phyloP scores from a whole-genome alignment of 2,888 invertebrate species.

The Eristalis pertinax region DNA sequence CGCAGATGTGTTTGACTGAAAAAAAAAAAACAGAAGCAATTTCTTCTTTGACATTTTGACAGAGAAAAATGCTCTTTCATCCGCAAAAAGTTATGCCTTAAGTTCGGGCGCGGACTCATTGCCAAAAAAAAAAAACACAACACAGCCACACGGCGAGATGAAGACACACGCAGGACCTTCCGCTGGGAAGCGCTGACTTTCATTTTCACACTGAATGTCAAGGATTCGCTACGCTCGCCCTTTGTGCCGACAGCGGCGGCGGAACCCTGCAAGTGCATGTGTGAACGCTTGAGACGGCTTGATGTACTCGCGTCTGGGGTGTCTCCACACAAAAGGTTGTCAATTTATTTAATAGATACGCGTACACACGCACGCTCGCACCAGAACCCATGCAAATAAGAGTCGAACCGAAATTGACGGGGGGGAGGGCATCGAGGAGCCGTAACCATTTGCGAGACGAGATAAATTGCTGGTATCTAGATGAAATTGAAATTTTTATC shows the following conservation, averaged over 20 bases:
- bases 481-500: slow-evolving; percentile 10
- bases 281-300: slow-evolving; percentile 20
- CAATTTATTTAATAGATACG: slow-evolving; percentile 15
- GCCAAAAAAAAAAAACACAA: not conserved
- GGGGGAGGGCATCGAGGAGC: not conserved
- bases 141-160: not conserved
- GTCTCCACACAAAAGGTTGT: not conserved
- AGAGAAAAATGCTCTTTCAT: slow-evolving; percentile 48
- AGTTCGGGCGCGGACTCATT: slow-evolving; percentile 6
- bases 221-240: not conserved
- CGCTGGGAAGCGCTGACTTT: not conserved
- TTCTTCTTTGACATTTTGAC: slow-evolving; percentile 35
- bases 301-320: slow-evolving; percentile 9
- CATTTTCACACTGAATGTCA: not conserved
- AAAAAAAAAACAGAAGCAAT: slow-evolving; percentile 56
- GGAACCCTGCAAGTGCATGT: not conserved
- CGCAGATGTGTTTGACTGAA: not conserved
- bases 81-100: slow-evolving; percentile 39
- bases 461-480: slow-evolving; percentile 8
- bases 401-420: not conserved
- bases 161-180: not conserved
- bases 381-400: not conserved
- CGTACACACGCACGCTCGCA: not conserved
- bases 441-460: not conserved
- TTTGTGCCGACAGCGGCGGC: not conserved